Conservation (phyloP, 2,888 invertebrate species). For the Scelioninae gen. 2 region DNA sequence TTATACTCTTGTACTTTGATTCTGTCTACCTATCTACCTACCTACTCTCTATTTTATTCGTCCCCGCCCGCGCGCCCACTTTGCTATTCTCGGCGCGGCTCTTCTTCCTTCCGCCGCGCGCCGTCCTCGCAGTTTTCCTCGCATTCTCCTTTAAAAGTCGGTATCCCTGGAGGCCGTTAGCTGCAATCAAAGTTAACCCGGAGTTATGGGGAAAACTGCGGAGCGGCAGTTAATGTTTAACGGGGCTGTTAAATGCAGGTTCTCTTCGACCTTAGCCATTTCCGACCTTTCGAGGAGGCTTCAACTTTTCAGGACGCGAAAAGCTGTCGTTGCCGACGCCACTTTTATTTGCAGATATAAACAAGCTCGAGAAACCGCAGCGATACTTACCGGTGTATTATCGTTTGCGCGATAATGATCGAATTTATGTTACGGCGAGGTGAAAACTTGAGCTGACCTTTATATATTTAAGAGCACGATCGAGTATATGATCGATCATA, state of each 20-base stretch:
- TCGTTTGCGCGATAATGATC: constrained; percentile 21
- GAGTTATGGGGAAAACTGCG: constrained; percentile 72
- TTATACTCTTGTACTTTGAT: constrained; percentile 67
- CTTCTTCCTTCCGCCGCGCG: constrained; percentile 54
- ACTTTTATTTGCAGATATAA: constrained; percentile 47
- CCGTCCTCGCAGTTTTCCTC: constrained; percentile 58
- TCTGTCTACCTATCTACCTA: constrained; percentile 59
- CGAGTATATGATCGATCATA: too few species aligned
- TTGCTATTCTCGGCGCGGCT: constrained; percentile 39
- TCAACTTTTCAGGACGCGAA: constrained; percentile 57
- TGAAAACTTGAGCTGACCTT: too few species aligned
- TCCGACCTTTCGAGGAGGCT: constrained; percentile 58
- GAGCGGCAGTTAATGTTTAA: constrained; percentile 74
- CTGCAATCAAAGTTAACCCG: constrained; percentile 74
- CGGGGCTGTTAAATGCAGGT: constrained; percentile 73
- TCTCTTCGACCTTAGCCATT: constrained; percentile 62
- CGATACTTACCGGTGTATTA: constrained; percentile 40
- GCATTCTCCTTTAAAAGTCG: constrained; percentile 66
- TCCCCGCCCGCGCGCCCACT: constrained; percentile 36
- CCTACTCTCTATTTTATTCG: constrained; percentile 56
- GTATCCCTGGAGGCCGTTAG: constrained; percentile 71
- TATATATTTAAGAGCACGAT: too few species aligned
- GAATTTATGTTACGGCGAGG: too few species aligned
- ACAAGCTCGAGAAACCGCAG: constrained; percentile 33
- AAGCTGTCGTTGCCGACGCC: constrained; percentile 34